Evolutionary conservation across 1,140 invertebrate species (phyloP), one percentile per base, ranked within the genome.

Genomic region (Magallana gigas): DNA sequence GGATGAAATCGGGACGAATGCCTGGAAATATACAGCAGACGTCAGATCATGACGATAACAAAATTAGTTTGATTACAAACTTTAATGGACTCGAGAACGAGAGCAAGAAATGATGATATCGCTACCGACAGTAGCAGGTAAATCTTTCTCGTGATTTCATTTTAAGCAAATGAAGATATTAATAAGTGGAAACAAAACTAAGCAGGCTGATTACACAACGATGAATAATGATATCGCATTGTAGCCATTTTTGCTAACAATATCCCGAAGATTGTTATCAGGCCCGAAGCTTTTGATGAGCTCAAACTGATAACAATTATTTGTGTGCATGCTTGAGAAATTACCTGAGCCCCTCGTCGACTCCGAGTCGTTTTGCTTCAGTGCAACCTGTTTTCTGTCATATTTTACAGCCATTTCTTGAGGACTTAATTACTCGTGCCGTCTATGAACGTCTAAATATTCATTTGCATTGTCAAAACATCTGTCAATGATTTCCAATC

Each of bases 381-480:
- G 23, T 76, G 68, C 68, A 76, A 76, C 68, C 68, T 76, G 68
- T 76, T 76, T 76, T 76, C 68, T 76, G 68, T 76, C 68, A 76
- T 29, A 29, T 76, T 76, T 76, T 76, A 76, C 36, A 9, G 23
- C 68, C 7, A 36, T 29, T 29, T 76, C 68, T 76, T 76, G 68
- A 76, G 68, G 68, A 76, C 68, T 76, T 76, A 76, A 76, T 76
- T 76, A 76, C 68, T 76, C 18, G 68, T 76, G 23, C 23, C 7
- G 68, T 76, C 68, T 29, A 76, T 76, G 36, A 76, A 76, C 23
- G 68, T 76, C 68, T 76, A 76, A 76, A 76, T 76, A 76, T 76
- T 76, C 68, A 76, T 76, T 76, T 76, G 68, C 23, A 76, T 76
- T 76, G 68, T 76, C 68, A 76, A 76, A 76, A 76, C 68, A 76